Conservation (phyloP, 2,113 vertebrate genomes). For the Eudyptes chrysolophus region DNA sequence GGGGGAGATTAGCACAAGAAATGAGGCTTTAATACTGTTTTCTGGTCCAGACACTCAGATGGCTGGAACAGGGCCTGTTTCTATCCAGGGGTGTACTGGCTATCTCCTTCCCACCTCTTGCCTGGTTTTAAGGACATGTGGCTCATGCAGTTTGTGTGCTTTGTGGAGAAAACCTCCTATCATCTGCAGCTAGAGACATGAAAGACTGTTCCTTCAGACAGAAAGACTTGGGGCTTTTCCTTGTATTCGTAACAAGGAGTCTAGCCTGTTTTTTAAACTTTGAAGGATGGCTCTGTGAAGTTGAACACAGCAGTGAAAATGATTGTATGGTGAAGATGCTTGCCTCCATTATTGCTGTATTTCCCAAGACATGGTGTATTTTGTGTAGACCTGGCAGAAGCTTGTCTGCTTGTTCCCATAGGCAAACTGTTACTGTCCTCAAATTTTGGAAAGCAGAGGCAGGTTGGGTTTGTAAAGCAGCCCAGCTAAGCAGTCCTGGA, state of each 20-base stretch:
- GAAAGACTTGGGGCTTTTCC: slow-evolving; percentile 26
- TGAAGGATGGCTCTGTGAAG: neutral
- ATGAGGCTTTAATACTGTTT: neutral
- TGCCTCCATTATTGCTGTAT: neutral
- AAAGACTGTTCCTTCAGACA: slow-evolving; percentile 12
- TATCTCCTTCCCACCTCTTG: neutral
- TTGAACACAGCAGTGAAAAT: neutral
- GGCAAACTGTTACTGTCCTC: neutral
- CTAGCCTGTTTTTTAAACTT: neutral
- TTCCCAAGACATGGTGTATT: neutral
- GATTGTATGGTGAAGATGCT: neutral
- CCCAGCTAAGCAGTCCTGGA: neutral
- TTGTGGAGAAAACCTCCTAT: neutral
- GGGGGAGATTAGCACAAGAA: neutral
- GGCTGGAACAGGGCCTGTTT: neutral
- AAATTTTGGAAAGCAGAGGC: neutral
- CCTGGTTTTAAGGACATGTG: neutral
- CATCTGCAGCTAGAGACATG: neutral
- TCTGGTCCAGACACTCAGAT: neutral
- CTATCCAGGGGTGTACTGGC: neutral
- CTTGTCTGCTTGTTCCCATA: neutral
- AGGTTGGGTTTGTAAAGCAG: neutral
- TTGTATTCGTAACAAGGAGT: neutral
- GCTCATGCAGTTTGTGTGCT: neutral
- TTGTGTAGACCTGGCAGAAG: neutral